Base-by-base conservation (phyloP, 2,797 vertebrate species). In the Leontopithecus rosalia region DNA sequence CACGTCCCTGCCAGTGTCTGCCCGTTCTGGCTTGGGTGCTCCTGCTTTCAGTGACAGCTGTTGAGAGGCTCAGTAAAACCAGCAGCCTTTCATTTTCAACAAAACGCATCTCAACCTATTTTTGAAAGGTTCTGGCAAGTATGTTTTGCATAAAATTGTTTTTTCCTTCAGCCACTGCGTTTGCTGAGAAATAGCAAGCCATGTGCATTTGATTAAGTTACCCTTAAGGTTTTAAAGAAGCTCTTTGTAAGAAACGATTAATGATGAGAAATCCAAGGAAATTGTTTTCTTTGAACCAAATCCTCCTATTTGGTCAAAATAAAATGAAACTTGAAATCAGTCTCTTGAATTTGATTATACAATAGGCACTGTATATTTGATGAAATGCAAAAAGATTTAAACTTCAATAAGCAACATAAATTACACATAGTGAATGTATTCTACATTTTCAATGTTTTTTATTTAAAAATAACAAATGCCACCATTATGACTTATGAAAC, bases 61-160 rank as follows among this genome's bases (percentile, higher is more conserved):
- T 17, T 39, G 86, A 76, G 50, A 28, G 52, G 55, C 46, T n/a
- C 5, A 33, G 36, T 2, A 28, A 39, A 36, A 48, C 17, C 72
- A 7, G 73, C 39, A 76, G 7, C 26, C 77, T 55, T 82, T 36
- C 36, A 7, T 28, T 89, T 77, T 58, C 43, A 76, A 72, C 83
- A 87, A 58, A 94, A 86, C 1, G 1, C 50, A 48, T 81, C 70
- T 82, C 41, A 55, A 48, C 90, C 73, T 88, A 17, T 55, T 97
- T 97, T 91, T 95, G 61, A 95, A 94, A 95, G 41, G n/a, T 36
- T 81, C 91, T 96, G 96, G 94, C 92, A 97, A 96, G 36, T 79
- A 33, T 26, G 24, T 48, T 88, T 72, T 73, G 77, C 61, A 80
- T 72, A 70, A 48, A 83, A 82, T 33, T 92, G 39, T 55, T 93